A percentile compares a stretch with the other conserved stretches of the same genome.
These are phyloP conservation scores for Paedocypris sp. DNA, from an alignment of 2,113 vertebrate genomes.

Conservation along the genomic window DNA sequence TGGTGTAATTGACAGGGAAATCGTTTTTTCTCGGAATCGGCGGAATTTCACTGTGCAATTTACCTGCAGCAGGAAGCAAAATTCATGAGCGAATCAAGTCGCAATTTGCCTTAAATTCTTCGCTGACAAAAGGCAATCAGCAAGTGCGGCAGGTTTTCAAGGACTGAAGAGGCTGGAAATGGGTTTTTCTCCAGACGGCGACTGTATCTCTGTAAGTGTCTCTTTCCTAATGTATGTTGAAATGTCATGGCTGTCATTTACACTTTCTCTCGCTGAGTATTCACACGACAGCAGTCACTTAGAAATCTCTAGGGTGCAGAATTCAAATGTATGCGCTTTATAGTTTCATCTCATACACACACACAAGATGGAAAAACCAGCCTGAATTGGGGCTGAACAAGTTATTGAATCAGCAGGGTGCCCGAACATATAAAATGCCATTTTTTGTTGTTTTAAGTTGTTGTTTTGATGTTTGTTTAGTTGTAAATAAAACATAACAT, in stretches of 20 bases:
- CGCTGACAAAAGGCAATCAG: constrained; percentile 26
- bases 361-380: too few species aligned
- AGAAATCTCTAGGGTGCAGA: too few species aligned
- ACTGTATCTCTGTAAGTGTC: not conserved
- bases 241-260: not conserved
- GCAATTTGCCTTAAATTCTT: constrained; percentile 3
- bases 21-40: not conserved
- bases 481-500: too few species aligned
- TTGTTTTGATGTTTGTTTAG: too few species aligned
- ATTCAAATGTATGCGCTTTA: too few species aligned
- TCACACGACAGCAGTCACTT: too few species aligned
- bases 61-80: not conserved
- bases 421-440: too few species aligned
- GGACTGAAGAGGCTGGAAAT: constrained; percentile 11
- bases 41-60: constrained; percentile 2
- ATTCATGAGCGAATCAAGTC: constrained; percentile 4
- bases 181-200: not conserved
- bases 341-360: too few species aligned
- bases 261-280: not conserved
- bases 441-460: too few species aligned
- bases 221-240: not conserved
- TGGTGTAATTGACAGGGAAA: not conserved
- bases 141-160: not conserved
- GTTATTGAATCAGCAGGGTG: too few species aligned
- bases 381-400: too few species aligned